phyloP scores from a whole-genome alignment of 2,888 invertebrate species.

The Nemotelus nigrinus region DNA sequence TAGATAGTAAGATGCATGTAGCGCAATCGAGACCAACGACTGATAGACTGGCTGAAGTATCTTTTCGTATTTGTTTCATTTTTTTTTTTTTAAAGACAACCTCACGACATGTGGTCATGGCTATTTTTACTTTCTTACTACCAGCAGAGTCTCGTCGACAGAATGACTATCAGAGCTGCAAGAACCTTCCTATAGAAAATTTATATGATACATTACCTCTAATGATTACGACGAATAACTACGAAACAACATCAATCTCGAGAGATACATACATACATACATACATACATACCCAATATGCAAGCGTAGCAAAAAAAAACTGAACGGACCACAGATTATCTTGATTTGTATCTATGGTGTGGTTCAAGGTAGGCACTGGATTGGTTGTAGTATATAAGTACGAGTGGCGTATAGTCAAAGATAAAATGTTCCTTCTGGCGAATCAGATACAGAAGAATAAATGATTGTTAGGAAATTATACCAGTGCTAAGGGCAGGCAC shows the following conservation, averaged over 20 bases:
- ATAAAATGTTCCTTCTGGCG: no score
- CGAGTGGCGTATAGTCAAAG: no score
- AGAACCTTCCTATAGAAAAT: slow-evolving; percentile 10
- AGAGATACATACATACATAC: slow-evolving; percentile 1
- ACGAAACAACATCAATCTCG: background rate
- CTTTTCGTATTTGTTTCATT: background rate
- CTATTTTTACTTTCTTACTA: slow-evolving; percentile 37
- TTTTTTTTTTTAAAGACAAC: background rate
- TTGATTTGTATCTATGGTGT: background rate
- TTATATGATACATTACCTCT: slow-evolving; percentile 23
- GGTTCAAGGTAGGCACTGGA: slow-evolving; percentile 5
- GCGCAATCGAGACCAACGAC: background rate
- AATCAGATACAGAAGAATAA: no score
- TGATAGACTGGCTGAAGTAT: slow-evolving; percentile 7
- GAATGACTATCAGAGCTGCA: background rate
- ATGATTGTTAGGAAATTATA: no score
- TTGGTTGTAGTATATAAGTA: background rate
- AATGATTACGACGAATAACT: background rate
- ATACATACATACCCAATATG: background rate
- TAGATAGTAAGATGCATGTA: slow-evolving; percentile 13
- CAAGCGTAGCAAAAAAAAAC: slow-evolving; percentile 5
- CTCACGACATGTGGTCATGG: slow-evolving; percentile 41
- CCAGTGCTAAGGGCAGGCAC: no score
- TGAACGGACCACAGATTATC: slow-evolving; percentile 6
- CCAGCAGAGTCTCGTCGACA: background rate